Evolutionary conservation across 2,113 vertebrate genomes (phyloP).

Genomic region (Picathartes gymnocephalus): DNA sequence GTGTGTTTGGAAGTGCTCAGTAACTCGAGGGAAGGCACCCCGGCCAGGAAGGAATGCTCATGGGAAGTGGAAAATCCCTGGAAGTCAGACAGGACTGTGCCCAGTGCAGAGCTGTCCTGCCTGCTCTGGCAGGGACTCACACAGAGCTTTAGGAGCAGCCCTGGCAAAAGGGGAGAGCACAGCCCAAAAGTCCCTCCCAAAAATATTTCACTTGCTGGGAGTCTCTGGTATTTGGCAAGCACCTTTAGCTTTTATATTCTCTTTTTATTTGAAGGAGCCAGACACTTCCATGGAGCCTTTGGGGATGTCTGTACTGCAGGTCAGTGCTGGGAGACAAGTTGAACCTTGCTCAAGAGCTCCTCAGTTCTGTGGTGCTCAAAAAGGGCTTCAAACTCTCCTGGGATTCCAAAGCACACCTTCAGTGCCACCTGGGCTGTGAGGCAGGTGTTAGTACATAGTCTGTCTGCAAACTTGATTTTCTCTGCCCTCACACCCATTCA

Average conservation of each 20-base stretch:
- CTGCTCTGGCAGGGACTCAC: background rate
- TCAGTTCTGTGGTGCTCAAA: background rate
- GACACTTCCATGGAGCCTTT: background rate
- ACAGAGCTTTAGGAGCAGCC: background rate
- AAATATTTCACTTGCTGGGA: background rate
- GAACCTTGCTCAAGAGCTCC: background rate
- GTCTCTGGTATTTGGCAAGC: background rate
- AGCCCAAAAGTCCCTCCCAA: background rate
- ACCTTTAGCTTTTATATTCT: background rate
- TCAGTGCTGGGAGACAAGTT: background rate
- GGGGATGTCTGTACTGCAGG: background rate
- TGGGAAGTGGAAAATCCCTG: background rate
- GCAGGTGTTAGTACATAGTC: background rate
- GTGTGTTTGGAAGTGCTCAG: background rate
- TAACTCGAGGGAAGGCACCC: background rate
- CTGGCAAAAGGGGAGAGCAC: background rate
- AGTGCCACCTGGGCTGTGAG: background rate
- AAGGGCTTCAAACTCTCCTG: background rate
- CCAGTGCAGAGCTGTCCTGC: background rate
- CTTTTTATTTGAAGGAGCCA: background rate
- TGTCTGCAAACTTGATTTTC: background rate
- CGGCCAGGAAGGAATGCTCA: background rate
- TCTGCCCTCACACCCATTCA: too few relatives aligned
- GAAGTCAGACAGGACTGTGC: background rate
- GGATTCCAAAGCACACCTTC: background rate